phyloP scores from a whole-genome alignment of 2,113 vertebrate species.

The Caranx melampygus region DNA sequence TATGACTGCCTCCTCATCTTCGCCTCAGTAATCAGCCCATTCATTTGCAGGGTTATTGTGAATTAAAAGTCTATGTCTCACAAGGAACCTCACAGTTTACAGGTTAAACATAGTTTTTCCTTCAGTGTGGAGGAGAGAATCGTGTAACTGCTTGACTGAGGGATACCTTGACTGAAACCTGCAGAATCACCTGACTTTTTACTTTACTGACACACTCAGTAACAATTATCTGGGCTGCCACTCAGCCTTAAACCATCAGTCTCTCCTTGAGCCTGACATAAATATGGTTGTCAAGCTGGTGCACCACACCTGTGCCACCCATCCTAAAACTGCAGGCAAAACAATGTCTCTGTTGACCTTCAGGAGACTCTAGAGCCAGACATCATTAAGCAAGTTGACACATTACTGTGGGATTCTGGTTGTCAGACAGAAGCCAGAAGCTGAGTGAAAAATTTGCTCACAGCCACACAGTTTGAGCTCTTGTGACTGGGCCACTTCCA shows the following conservation, averaged over 20 bases:
- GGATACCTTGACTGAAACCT: not conserved
- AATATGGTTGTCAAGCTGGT: too few relatives aligned
- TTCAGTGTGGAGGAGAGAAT: slow-evolving; percentile 15
- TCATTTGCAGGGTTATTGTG: slow-evolving; percentile 82
- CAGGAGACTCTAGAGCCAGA: not conserved
- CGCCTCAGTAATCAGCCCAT: slow-evolving; percentile 79
- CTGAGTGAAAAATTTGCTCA: not conserved
- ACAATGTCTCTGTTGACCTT: not conserved
- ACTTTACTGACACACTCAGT: not conserved
- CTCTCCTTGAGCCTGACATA: too few relatives aligned
- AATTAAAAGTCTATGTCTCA: slow-evolving; percentile 76
- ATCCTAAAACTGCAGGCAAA: not conserved
- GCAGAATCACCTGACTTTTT: not conserved
- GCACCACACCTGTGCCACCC: not conserved
- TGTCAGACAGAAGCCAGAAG: not conserved
- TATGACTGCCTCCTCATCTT: slow-evolving; percentile 79
- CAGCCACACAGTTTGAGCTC: not conserved
- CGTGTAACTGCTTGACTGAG: slow-evolving; percentile 8
- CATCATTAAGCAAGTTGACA: not conserved
- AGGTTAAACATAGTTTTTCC: slow-evolving; percentile 58
- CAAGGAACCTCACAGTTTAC: slow-evolving; percentile 61
- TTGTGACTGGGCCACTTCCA: not conserved
- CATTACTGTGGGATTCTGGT: not conserved
- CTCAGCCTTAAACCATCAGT: not conserved
- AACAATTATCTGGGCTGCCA: not conserved